phyloP scores from a whole-genome alignment of 2,888 invertebrate genomes.

The Hofmannophila pseudospretella region DNA sequence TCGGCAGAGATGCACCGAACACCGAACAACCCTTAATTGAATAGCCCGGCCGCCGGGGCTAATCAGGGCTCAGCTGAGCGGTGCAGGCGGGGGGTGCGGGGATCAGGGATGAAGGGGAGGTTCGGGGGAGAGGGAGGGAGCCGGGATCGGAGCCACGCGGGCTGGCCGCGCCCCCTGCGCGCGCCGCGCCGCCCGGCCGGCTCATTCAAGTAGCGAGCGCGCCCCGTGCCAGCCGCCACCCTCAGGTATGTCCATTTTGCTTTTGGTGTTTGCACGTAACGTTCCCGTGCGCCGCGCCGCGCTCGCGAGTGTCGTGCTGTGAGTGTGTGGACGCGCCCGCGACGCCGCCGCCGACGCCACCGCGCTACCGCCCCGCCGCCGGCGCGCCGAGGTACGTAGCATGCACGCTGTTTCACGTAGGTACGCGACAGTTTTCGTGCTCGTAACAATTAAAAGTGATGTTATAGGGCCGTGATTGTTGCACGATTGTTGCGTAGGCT shows the following conservation, averaged over 20 bases:
- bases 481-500: too few species aligned
- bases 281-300: slow-evolving; percentile 45
- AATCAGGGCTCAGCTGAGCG: slow-evolving; percentile 75
- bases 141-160: slow-evolving; percentile 73
- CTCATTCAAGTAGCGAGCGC: slow-evolving; percentile 76
- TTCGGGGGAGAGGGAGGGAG: slow-evolving; percentile 45
- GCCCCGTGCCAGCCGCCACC: slow-evolving; percentile 73
- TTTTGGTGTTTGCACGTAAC: slow-evolving; percentile 70
- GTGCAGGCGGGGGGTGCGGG: slow-evolving; percentile 41
- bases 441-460: slow-evolving; percentile 23
- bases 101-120: slow-evolving; percentile 46
- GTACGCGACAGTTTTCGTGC: slow-evolving; percentile 26
- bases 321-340: slow-evolving; percentile 45
- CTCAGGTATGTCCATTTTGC: slow-evolving; percentile 76
- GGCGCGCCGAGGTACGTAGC: slow-evolving; percentile 26
- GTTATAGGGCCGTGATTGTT: slow-evolving; percentile 13
- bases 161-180: slow-evolving; percentile 80
- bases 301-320: slow-evolving; percentile 70
- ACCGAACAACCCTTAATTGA: slow-evolving; percentile 71
- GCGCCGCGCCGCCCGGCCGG: slow-evolving; percentile 75
- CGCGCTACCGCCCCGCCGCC: slow-evolving; percentile 20
- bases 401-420: slow-evolving; percentile 25
- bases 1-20: slow-evolving; percentile 57
- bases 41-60: slow-evolving; percentile 72
- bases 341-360: slow-evolving; percentile 11